Evolutionary conservation across 2,797 vertebrate species (phyloP).

Genomic region (Sebastiscus albofasciatus): DNA sequence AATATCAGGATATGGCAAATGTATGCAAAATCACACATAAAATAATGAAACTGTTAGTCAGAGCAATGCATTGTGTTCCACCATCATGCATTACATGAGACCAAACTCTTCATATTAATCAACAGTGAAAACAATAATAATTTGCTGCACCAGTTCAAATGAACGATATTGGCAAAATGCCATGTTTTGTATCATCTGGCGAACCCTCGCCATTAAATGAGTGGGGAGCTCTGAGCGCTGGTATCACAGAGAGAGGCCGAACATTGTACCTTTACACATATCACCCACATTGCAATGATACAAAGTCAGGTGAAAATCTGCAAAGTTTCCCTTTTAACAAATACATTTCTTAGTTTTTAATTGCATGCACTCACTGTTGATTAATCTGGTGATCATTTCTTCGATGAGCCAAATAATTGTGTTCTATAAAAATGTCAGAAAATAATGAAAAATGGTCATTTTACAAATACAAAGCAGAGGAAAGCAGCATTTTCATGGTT

Average conservation of each 20-base stretch:
- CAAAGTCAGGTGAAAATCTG: too few relatives aligned
- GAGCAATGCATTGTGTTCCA: not conserved
- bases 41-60: not conserved
- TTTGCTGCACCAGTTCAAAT: too few relatives aligned
- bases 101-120: not conserved
- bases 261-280: not conserved
- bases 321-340: not conserved
- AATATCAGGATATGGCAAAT: not conserved
- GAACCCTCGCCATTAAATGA: not conserved
- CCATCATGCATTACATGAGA: not conserved
- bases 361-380: not conserved
- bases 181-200: too few relatives aligned
- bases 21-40: not conserved
- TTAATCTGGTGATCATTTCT: too few relatives aligned
- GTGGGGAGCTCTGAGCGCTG: not conserved
- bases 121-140: too few relatives aligned
- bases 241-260: not conserved
- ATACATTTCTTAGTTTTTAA: not conserved
- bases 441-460: too few relatives aligned
- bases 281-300: too few relatives aligned
- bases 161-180: too few relatives aligned
- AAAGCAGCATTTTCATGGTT: not conserved
- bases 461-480: not conserved
- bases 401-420: too few relatives aligned
- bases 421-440: too few relatives aligned